These are phyloP conservation scores for Anguilla pacifica DNA, from an alignment of 2,797 vertebrate species.

Conservation along the genomic window DNA sequence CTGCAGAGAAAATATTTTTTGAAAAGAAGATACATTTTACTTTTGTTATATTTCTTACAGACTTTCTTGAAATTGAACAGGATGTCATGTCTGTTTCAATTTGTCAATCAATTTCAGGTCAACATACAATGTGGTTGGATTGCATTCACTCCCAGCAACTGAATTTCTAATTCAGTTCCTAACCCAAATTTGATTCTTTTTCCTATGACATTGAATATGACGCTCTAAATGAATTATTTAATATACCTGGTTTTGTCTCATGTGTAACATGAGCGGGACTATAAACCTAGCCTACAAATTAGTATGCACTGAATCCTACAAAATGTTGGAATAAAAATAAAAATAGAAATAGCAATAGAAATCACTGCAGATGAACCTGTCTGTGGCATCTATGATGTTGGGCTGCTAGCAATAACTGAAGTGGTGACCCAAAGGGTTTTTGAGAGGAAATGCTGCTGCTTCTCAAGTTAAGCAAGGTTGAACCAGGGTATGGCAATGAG, in stretches of 20 bases:
- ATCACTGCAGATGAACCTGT: too few relatives aligned
- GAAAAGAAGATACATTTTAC: too few relatives aligned
- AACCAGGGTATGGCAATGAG: too few relatives aligned
- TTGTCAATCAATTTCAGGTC: neutral
- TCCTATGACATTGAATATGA: neutral
- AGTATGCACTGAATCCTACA: neutral
- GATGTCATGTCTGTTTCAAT: neutral
- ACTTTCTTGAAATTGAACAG: neutral
- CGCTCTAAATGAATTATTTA: neutral
- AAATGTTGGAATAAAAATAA: neutral
- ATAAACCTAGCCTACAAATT: neutral
- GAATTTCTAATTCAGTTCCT: neutral
- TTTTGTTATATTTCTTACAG: too few relatives aligned
- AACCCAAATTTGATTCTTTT: neutral
- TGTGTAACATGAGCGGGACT: neutral
- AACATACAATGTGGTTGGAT: neutral
- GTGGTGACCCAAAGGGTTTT: too few relatives aligned
- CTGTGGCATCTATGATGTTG: too few relatives aligned
- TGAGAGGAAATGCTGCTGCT: too few relatives aligned
- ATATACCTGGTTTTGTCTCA: neutral
- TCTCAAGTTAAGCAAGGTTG: too few relatives aligned
- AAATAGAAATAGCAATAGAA: neutral
- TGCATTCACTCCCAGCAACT: neutral
- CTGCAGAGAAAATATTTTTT: neutral
- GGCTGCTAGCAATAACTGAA: too few relatives aligned